Evolutionary conservation across 2,888 invertebrate species (phyloP).

Genomic region (Drosophila stalkeri): DNA sequence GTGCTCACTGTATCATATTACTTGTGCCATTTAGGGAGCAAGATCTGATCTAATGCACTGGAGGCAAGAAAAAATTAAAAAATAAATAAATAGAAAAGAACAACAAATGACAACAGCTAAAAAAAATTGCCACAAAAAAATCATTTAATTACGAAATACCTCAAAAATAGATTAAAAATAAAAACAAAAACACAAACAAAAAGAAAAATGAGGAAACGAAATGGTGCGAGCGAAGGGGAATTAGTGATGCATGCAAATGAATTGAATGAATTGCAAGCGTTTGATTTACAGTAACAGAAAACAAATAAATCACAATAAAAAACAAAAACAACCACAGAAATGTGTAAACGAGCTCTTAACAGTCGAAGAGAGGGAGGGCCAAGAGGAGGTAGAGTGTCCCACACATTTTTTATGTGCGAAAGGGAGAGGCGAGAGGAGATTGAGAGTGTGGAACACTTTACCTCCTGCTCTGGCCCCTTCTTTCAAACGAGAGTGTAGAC

Average conservation of each 20-base stretch:
- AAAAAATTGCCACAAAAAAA: conserved; percentile 8
- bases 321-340: conserved; percentile 23
- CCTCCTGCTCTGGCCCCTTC: neutral
- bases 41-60: conserved; percentile 41
- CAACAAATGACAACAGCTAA: conserved; percentile 12
- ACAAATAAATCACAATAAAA: conserved; percentile 9
- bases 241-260: conserved; percentile 20
- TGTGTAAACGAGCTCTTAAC: conserved; percentile 11
- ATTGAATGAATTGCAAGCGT: conserved; percentile 29
- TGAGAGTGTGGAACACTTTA: neutral
- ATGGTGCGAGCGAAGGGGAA: neutral
- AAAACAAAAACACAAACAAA: neutral
- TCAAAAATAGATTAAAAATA: conserved; percentile 23
- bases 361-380: neutral
- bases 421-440: neutral
- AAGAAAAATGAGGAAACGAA: neutral
- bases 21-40: conserved; percentile 24
- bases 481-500: neutral
- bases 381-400: neutral
- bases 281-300: conserved; percentile 25
- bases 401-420: neutral
- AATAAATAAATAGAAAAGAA: conserved; percentile 2
- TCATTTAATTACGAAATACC: conserved; percentile 30
- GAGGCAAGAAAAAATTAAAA: conserved; percentile 9
- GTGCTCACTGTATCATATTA: conserved; percentile 10